A percentile compares a stretch with the other conserved stretches of the same genome.
Evolutionary conservation across 2,113 vertebrate genomes (phyloP).

Genomic region (Pseudopodoces humilis): DNA sequence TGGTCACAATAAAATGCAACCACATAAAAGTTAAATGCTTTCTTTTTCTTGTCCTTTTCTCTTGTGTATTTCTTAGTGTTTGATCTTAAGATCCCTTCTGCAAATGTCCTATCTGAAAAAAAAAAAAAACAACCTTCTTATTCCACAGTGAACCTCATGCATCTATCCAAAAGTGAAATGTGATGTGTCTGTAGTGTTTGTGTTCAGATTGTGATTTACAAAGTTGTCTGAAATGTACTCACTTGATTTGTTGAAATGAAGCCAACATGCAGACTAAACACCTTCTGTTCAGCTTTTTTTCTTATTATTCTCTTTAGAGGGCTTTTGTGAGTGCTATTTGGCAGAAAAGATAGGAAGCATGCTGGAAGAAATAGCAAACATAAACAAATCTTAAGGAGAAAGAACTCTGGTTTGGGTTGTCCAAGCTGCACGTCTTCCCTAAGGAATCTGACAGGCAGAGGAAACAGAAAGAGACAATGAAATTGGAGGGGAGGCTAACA

Average conservation of each 20-base stretch:
- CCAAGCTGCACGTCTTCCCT: background rate
- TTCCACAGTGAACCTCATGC: background rate
- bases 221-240: background rate
- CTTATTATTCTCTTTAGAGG: background rate
- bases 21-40: background rate
- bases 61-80: background rate
- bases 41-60: background rate
- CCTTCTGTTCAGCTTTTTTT: conserved; percentile 28
- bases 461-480: background rate
- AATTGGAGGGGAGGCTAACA: background rate
- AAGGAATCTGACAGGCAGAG: background rate
- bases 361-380: conserved; percentile 28
- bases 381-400: conserved; percentile 3
- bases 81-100: background rate
- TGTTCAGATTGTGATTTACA: background rate
- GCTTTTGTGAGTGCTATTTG: conserved; percentile 16
- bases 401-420: background rate
- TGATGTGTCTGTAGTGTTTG: background rate
- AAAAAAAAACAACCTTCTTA: background rate
- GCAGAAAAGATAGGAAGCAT: conserved; percentile 15
- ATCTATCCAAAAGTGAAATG: background rate
- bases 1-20: conserved; percentile 62
- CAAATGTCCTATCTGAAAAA: background rate
- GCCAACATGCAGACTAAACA: conserved; percentile 14
- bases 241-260: conserved; percentile 20